Percentiles rank a stretch among this genome's conserved stretches.
Evolutionary conservation across 2,113 vertebrate genomes (phyloP).

Genomic region (Macquaria ambigua): DNA sequence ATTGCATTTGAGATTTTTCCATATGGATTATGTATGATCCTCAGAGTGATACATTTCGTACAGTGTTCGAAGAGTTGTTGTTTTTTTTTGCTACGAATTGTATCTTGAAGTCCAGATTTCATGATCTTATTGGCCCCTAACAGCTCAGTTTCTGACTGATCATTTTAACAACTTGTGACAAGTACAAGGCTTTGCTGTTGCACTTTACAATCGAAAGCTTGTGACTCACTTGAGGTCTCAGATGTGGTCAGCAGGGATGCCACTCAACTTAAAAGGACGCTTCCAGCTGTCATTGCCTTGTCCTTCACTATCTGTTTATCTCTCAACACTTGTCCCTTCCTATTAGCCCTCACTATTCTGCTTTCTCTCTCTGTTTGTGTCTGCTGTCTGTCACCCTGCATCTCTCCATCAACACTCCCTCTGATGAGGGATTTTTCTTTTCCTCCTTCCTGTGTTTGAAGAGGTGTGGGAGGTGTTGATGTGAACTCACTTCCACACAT

Average conservation of each 20-base stretch:
- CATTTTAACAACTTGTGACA: conserved; percentile 54
- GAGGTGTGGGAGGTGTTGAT: conserved; percentile 53
- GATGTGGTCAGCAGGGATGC: conserved; percentile 53
- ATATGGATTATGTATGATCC: background rate
- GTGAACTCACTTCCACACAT: conserved; percentile 19
- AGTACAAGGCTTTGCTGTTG: conserved; percentile 50
- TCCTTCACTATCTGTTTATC: conserved; percentile 65
- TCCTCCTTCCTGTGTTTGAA: conserved; percentile 46
- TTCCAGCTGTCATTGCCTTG: conserved; percentile 59
- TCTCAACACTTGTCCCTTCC: conserved; percentile 65
- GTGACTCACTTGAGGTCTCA: conserved; percentile 59
- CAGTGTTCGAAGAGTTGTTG: background rate
- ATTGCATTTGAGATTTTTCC: background rate
- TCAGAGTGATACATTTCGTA: background rate
- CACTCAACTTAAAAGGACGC: conserved; percentile 48
- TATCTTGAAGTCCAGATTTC: conserved; percentile 1
- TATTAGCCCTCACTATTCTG: conserved; percentile 46
- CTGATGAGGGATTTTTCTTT: conserved; percentile 25
- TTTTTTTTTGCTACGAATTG: background rate
- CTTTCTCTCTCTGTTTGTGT: conserved; percentile 55
- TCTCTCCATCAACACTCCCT: conserved; percentile 50
- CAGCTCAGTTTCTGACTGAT: conserved; percentile 24
- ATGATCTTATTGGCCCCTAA: background rate
- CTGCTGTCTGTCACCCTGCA: conserved; percentile 61
- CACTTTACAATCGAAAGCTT: conserved; percentile 37